Evolutionary conservation across 2,888 invertebrate genomes (phyloP).

Genomic region (Netelia inedita): DNA sequence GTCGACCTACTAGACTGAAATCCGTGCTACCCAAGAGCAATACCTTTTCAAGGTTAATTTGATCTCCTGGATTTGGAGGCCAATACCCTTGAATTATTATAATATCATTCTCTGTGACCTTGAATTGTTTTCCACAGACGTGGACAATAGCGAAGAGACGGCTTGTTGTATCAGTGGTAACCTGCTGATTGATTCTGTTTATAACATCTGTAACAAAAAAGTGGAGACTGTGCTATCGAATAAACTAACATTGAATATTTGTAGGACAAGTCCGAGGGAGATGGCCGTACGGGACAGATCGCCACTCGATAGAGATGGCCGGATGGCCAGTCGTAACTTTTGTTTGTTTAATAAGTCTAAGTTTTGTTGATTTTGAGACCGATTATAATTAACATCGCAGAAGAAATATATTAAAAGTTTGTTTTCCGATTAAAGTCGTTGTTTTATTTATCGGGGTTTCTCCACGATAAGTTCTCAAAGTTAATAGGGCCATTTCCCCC

Average conservation of each 20-base stretch:
- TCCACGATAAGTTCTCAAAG: no score
- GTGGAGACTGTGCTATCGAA: background rate
- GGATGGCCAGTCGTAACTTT: no score
- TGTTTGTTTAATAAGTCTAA: no score
- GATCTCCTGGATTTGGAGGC: slow-evolving; percentile 93
- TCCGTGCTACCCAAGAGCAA: slow-evolving; percentile 92
- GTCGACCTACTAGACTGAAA: slow-evolving; percentile 93
- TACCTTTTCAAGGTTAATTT: slow-evolving; percentile 93
- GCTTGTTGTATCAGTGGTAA: slow-evolving; percentile 86
- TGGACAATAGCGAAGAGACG: slow-evolving; percentile 94
- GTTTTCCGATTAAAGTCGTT: no score
- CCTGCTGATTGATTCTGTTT: slow-evolving; percentile 88
- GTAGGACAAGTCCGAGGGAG: no score
- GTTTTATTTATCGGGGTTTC: no score
- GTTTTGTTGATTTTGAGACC: no score
- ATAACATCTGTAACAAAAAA: slow-evolving; percentile 86
- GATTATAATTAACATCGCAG: no score
- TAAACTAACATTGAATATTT: background rate
- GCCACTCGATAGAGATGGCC: no score
- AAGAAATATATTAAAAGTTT: no score
- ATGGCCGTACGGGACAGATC: no score
- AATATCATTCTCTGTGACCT: slow-evolving; percentile 94
- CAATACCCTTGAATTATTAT: slow-evolving; percentile 93
- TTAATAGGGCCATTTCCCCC: no score
- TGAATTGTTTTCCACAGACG: slow-evolving; percentile 93